These are phyloP conservation scores for Hyles euphorbiae DNA, from an alignment of 1,140 invertebrate genomes.

Conservation along the genomic window DNA sequence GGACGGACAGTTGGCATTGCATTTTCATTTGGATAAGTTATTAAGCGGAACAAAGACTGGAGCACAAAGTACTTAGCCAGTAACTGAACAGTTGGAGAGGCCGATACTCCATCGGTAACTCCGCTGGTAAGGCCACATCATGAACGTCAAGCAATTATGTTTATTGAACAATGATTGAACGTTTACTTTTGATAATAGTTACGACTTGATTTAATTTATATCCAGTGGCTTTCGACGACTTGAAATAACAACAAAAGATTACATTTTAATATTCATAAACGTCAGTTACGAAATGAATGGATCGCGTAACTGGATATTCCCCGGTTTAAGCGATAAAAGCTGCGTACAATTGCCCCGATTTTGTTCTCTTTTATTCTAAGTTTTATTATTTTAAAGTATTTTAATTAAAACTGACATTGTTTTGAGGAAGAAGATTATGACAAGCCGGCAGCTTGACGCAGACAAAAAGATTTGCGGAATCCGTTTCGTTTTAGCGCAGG, in stretches of 20 bases:
- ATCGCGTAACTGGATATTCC: slow-evolving; percentile 36
- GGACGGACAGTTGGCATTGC: too few species aligned
- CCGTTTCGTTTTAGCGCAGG: slow-evolving; percentile 34
- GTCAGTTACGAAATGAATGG: slow-evolving; percentile 41
- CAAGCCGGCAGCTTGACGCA: slow-evolving; percentile 44
- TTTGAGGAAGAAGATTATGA: slow-evolving; percentile 50
- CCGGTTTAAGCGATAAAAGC: slow-evolving; percentile 37
- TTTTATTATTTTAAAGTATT: slow-evolving; percentile 56
- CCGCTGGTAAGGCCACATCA: too few species aligned
- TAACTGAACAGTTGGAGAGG: too few species aligned
- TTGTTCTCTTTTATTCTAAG: slow-evolving; percentile 39
- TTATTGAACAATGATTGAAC: background rate
- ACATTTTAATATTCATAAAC: slow-evolving; percentile 50
- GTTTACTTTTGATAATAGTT: slow-evolving; percentile 5
- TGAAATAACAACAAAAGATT: slow-evolving; percentile 38
- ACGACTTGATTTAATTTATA: slow-evolving; percentile 17
- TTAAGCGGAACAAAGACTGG: too few species aligned
- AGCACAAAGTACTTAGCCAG: too few species aligned
- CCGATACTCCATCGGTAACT: too few species aligned
- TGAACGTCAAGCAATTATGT: too few species aligned
- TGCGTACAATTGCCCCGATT: slow-evolving; percentile 38
- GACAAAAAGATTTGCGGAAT: slow-evolving; percentile 52
- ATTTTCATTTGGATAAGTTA: too few species aligned
- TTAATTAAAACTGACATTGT: slow-evolving; percentile 56
- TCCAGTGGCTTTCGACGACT: slow-evolving; percentile 29